Base-by-base conservation (phyloP, 2,113 vertebrate species). In the Otis tarda region DNA sequence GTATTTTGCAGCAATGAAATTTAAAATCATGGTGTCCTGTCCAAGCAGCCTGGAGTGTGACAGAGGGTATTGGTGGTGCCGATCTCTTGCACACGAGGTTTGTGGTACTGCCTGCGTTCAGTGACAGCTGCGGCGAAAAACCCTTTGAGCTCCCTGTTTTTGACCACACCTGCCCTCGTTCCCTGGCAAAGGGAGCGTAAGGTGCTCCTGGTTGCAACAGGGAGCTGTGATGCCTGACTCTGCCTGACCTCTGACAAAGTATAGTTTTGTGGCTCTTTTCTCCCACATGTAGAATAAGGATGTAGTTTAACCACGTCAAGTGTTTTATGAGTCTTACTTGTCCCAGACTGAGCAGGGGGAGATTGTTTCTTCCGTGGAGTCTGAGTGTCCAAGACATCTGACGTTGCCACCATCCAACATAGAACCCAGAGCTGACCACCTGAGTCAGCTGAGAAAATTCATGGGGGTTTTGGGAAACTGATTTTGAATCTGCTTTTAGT, bases 251-350 rank as follows among this genome's bases (percentile, higher is more conserved):
- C 49, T 65, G 56, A 23, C 28, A n/a, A 33, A 47, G 14, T 17
- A 1, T 0, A 10, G 13, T 35, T 85, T 27, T 41, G 56, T 68
- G 31, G 5, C 15, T 83, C 21, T 67, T 9, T 64, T 47, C 64
- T 78, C 24, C 35, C 27, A 0, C 0, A 0, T 25, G n/a, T 18
- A 15, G 20, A 63, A 27, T 47, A 63, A 89, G 39, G 59, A 27
- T 41, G 30, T 47, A 14, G 28, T 45, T 79, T 31, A 56, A 20
- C 53, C 28, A 12, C 12, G 10, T 21, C 0, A 83, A 41, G 31
- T 15, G 13, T 61, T 64, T 35, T 14, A 10, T 18, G 25, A 39
- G 57, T 64, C 14, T 61, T 74, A 8, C 5, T 69, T 79, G 27
- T 64, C 63, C 8, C 7, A 37, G 43, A 2, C 16, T n/a, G 57